Conservation (phyloP, 2,113 vertebrate genomes). For the Greenwoodochromis staneri region DNA sequence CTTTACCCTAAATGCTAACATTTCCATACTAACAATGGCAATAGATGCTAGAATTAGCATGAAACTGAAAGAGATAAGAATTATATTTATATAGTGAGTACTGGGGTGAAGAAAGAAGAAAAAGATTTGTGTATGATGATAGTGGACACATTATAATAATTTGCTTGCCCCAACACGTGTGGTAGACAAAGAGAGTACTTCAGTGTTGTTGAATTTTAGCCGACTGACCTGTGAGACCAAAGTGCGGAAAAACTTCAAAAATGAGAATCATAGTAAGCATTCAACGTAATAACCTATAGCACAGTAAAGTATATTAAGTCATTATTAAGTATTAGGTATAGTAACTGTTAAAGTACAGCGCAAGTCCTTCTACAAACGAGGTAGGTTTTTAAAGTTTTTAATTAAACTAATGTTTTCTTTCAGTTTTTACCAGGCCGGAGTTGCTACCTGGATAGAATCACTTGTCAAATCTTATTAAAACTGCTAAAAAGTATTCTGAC, state of each 20-base stretch:
- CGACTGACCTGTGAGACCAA: background rate
- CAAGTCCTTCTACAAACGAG: background rate
- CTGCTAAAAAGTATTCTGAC: background rate
- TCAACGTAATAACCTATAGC: background rate
- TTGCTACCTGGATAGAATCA: background rate
- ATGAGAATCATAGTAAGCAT: background rate
- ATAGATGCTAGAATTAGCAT: background rate
- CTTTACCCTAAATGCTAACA: background rate
- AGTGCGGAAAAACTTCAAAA: background rate
- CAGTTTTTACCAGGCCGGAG: background rate
- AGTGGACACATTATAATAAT: background rate
- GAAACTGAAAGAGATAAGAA: background rate
- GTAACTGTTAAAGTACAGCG: background rate
- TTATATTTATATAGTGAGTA: background rate
- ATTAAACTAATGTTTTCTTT: background rate
- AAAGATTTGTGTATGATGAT: background rate
- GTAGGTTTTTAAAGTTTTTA: accelerated
- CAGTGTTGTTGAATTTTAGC: background rate
- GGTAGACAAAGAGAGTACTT: background rate
- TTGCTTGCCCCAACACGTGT: background rate
- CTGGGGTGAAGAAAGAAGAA: background rate
- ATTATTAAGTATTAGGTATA: background rate
- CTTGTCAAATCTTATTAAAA: background rate
- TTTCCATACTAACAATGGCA: too few relatives aligned
- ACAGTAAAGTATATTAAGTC: background rate